phyloP scores from a whole-genome alignment of 2,888 invertebrate genomes.

The Zaprionus bogoriensis region DNA sequence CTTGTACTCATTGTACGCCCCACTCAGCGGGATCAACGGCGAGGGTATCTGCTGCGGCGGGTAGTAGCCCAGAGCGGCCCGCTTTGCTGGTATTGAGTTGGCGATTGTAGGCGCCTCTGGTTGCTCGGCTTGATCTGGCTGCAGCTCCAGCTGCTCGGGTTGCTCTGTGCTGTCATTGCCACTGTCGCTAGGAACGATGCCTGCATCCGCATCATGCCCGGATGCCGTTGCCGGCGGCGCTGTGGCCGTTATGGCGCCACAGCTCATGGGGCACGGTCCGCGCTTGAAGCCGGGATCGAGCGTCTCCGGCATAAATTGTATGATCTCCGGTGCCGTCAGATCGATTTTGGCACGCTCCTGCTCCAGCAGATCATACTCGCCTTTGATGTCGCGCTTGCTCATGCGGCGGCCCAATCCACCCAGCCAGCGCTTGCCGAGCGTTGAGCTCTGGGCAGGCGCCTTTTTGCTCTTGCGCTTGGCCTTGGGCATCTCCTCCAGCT shows the following conservation, averaged over 20 bases:
- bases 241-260: constrained; percentile 38
- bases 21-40: constrained; percentile 34
- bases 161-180: constrained; percentile 2
- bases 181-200: too few relatives aligned
- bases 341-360: constrained; percentile 72
- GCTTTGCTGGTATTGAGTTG: constrained; percentile 44
- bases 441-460: constrained; percentile 4
- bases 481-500: constrained; percentile 2
- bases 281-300: constrained; percentile 74
- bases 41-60: constrained; percentile 52
- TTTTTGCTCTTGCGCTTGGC: constrained; percentile 64
- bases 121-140: background rate
- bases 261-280: constrained; percentile 76
- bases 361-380: constrained; percentile 80
- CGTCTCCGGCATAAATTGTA: constrained; percentile 82
- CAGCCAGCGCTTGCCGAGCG: constrained; percentile 26
- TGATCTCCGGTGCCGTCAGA: constrained; percentile 80
- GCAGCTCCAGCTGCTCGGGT: background rate
- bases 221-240: constrained; percentile 10
- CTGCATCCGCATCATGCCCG: too few relatives aligned
- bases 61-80: constrained; percentile 43
- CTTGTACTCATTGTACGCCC: constrained; percentile 67
- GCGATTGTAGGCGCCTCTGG: constrained; percentile 1
- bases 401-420: constrained; percentile 47
- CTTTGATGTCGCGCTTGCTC: constrained; percentile 80